Evolutionary conservation across 2,113 vertebrate species (phyloP).

Genomic region (Butastur rufipennis): DNA sequence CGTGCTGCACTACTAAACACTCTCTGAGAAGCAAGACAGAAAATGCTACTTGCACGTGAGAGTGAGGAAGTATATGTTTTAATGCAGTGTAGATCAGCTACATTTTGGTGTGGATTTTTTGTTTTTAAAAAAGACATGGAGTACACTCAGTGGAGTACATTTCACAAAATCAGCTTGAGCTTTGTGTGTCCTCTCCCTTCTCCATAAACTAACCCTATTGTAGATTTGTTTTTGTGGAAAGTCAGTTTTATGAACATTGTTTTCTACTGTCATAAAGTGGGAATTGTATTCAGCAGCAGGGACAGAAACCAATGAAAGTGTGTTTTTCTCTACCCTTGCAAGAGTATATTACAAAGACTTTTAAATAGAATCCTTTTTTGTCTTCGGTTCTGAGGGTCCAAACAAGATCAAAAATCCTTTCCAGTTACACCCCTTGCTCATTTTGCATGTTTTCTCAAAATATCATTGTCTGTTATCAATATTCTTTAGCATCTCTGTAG

Average conservation of each 20-base stretch:
- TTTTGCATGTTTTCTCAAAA: not conserved
- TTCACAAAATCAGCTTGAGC: not conserved
- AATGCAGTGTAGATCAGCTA: not conserved
- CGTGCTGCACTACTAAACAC: not conserved
- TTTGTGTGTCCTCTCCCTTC: not conserved
- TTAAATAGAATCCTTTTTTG: not conserved
- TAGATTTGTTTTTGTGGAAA: not conserved
- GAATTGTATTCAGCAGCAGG: not conserved
- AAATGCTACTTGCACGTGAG: not conserved
- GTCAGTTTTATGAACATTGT: not conserved
- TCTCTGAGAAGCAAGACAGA: not conserved
- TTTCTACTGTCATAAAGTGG: not conserved
- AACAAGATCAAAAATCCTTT: not conserved
- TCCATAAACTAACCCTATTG: not conserved
- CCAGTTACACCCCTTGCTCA: not conserved
- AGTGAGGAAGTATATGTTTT: not conserved
- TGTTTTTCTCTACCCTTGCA: not conserved
- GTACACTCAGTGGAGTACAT: not conserved
- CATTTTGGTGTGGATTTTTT: not conserved
- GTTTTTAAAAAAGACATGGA: not conserved
- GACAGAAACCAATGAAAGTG: not conserved
- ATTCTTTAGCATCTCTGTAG: not conserved
- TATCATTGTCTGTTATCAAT: not conserved
- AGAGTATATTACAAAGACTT: not conserved
- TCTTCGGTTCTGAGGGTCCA: not conserved